Conservation (phyloP, 2,888 invertebrate genomes). For the Clitarchus hookeri region DNA sequence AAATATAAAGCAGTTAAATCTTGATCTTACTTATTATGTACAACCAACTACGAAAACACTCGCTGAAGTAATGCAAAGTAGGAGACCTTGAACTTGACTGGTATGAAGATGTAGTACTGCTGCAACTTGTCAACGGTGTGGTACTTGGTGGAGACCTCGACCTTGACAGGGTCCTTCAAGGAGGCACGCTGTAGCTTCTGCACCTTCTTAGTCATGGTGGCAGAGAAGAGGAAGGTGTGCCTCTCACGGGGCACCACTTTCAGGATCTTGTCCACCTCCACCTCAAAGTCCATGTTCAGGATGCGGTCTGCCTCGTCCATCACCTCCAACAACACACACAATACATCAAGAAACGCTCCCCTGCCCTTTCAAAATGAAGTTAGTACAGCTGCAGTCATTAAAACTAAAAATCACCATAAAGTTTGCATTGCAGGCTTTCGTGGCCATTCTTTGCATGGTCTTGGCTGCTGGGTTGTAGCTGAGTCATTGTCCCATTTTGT, state of each 20-base stretch:
- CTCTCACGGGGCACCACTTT: constrained; percentile 90
- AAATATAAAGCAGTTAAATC: too few relatives aligned
- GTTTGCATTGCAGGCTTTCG: too few relatives aligned
- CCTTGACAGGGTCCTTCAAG: constrained; percentile 89
- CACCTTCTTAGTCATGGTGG: constrained; percentile 98
- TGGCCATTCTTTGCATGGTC: too few relatives aligned
- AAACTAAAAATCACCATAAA: too few relatives aligned
- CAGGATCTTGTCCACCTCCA: constrained; percentile 95
- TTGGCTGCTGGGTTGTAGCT: too few relatives aligned
- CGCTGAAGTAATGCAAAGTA: not conserved
- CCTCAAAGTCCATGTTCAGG: constrained; percentile 98
- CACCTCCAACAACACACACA: constrained; percentile 60
- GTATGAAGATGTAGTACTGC: constrained; percentile 94
- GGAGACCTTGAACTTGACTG: constrained; percentile 89
- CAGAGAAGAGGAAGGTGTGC: constrained; percentile 92
- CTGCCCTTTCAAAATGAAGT: too few relatives aligned
- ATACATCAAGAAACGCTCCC: not conserved
- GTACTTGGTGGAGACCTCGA: constrained; percentile 95
- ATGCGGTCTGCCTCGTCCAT: constrained; percentile 99
- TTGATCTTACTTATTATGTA: too few relatives aligned
- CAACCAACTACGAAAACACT: too few relatives aligned
- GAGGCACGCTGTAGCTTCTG: constrained; percentile 96
- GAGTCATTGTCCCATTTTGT: too few relatives aligned
- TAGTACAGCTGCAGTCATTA: too few relatives aligned
- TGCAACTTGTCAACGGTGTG: constrained; percentile 96